Conservation (phyloP, 2,888 invertebrate species). For the Cosmorhoe ocellata region DNA sequence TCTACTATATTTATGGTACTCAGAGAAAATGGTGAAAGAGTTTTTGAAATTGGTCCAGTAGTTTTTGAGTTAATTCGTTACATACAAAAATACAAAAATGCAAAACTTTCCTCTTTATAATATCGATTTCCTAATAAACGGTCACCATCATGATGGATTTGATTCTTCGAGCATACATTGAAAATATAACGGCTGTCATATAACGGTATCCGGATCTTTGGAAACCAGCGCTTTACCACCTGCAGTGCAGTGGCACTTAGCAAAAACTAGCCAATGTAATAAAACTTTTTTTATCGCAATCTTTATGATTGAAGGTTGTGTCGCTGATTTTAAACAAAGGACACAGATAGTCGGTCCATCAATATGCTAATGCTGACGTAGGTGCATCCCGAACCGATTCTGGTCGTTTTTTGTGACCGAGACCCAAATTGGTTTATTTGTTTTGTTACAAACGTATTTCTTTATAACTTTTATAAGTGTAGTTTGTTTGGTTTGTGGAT, state of each 20-base stretch:
- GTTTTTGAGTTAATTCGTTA: too few species aligned
- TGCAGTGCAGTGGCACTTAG: conserved; percentile 62
- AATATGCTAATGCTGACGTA: conserved; percentile 73
- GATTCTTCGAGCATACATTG: too few species aligned
- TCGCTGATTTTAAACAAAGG: conserved; percentile 81
- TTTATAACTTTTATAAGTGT: conserved; percentile 51
- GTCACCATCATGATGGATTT: background rate
- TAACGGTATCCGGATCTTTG: background rate
- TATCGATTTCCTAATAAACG: background rate
- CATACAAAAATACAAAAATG: too few species aligned
- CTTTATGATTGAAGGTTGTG: conserved; percentile 78
- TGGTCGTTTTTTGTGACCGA: conserved; percentile 64
- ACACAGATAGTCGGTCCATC: conserved; percentile 73
- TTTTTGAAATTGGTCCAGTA: too few species aligned
- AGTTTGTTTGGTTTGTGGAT: conserved; percentile 69
- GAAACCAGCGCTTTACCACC: conserved; percentile 52
- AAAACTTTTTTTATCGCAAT: conserved; percentile 64
- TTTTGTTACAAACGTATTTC: conserved; percentile 73
- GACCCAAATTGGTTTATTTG: conserved; percentile 77
- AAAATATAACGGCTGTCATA: background rate
- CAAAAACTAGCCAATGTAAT: conserved; percentile 67
- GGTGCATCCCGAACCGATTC: conserved; percentile 60
- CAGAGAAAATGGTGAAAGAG: too few species aligned
- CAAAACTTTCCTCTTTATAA: too few species aligned
- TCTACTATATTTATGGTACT: too few species aligned